A percentile compares a stretch with the other conserved stretches of the same genome.
Conservation (phyloP, 2,797 vertebrate species). For the Lophotriccus pileatus region DNA sequence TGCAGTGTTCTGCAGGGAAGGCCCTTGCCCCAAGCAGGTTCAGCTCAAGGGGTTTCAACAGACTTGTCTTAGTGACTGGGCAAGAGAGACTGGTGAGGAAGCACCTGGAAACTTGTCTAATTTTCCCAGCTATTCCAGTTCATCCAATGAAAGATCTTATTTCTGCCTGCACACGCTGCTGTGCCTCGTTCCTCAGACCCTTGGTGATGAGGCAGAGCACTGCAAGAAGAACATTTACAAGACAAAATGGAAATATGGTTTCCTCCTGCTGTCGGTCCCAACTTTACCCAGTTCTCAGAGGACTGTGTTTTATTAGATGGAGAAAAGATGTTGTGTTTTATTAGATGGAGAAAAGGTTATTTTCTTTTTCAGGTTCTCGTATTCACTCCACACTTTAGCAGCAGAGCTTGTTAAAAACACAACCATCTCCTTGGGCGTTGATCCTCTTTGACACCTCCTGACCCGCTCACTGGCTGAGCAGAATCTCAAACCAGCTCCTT, state of each 20-base stretch:
- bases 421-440: background rate
- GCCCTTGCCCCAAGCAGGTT: no score
- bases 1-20: no score
- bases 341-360: background rate
- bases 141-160: background rate
- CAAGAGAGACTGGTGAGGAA: background rate
- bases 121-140: conserved; percentile 28
- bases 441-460: background rate
- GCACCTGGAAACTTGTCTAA: conserved; percentile 25
- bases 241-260: conserved; percentile 10
- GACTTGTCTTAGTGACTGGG: background rate
- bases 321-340: background rate
- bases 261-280: background rate
- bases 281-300: background rate
- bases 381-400: background rate
- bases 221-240: conserved; percentile 3
- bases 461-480: background rate
- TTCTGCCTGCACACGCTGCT: background rate
- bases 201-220: background rate
- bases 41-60: background rate
- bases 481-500: conserved; percentile 16
- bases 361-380: background rate
- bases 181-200: background rate
- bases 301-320: background rate
- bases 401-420: background rate